Conservation (phyloP, 2,888 invertebrate genomes). For the Rhimphoctona megacephalus region DNA sequence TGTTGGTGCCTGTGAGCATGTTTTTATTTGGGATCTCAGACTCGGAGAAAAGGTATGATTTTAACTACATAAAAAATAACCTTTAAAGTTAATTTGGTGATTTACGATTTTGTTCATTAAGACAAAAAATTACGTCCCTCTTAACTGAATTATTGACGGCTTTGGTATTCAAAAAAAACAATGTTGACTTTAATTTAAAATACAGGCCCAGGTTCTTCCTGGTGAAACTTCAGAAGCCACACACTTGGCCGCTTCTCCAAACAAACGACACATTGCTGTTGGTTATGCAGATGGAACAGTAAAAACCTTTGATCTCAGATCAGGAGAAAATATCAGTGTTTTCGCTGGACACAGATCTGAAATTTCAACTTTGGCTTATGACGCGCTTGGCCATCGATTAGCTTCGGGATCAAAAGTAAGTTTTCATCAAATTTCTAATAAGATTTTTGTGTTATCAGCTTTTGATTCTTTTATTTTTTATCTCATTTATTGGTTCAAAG, state of each 20-base stretch:
- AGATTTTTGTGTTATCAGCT: background rate
- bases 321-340: constrained; percentile 89
- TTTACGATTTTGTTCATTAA: background rate
- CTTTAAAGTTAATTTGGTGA: background rate
- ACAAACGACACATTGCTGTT: constrained; percentile 92
- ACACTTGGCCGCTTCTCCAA: constrained; percentile 90
- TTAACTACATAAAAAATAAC: background rate
- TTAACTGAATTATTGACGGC: background rate
- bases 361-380: constrained; percentile 93
- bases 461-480: background rate
- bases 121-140: background rate
- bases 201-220: constrained; percentile 90
- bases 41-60: constrained; percentile 90
- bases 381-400: constrained; percentile 92
- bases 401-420: constrained; percentile 94
- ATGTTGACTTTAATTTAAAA: constrained; percentile 73
- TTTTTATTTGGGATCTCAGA: constrained; percentile 97
- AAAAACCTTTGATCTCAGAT: constrained; percentile 92
- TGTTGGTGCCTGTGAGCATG: constrained; percentile 97
- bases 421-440: background rate
- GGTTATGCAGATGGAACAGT: constrained; percentile 97
- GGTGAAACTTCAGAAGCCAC: constrained; percentile 94
- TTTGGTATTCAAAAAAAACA: background rate
- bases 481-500: background rate
- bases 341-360: constrained; percentile 95